Evolutionary conservation across 2,797 vertebrate species (phyloP).

Genomic region (Sebastes vulpes): DNA sequence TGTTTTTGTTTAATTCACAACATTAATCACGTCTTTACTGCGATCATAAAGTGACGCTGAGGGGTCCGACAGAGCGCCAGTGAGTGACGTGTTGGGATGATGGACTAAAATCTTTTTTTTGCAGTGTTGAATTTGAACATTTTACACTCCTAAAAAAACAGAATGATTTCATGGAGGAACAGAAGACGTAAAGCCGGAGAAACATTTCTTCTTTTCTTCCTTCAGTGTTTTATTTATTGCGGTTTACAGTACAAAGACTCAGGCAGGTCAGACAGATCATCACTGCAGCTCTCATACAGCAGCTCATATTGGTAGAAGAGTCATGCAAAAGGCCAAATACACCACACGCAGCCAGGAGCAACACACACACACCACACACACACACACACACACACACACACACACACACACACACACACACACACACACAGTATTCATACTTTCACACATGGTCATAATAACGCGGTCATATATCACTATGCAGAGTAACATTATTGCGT

Average conservation of each 20-base stretch:
- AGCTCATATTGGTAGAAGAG: conserved; percentile 38
- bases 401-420: conserved; percentile 2
- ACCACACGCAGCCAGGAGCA: conserved; percentile 13
- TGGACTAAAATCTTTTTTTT: not conserved
- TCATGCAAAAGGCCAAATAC: conserved; percentile 71
- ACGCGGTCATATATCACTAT: not conserved
- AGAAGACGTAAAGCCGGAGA: not conserved
- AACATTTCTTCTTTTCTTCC: not conserved
- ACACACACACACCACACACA: conserved; percentile 2
- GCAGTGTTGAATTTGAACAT: not conserved
- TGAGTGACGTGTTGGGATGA: no score
- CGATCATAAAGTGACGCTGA: no score
- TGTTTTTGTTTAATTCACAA: no score
- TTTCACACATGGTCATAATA: conserved; percentile 9
- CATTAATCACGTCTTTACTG: no score
- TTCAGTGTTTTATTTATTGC: conserved; percentile 51
- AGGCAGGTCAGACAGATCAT: conserved; percentile 43
- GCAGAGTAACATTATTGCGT: conserved; percentile 26
- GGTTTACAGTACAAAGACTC: conserved; percentile 60
- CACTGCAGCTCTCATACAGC: conserved; percentile 24
- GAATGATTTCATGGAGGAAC: not conserved
- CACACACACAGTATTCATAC: not conserved
- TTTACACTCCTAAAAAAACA: not conserved
- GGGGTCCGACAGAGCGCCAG: no score
- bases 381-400: no score